Percentiles rank a stretch among this genome's conserved stretches.
Evolutionary conservation across 1,140 invertebrate genomes (phyloP).

Genomic region (Caenorhabditis inopinata): DNA sequence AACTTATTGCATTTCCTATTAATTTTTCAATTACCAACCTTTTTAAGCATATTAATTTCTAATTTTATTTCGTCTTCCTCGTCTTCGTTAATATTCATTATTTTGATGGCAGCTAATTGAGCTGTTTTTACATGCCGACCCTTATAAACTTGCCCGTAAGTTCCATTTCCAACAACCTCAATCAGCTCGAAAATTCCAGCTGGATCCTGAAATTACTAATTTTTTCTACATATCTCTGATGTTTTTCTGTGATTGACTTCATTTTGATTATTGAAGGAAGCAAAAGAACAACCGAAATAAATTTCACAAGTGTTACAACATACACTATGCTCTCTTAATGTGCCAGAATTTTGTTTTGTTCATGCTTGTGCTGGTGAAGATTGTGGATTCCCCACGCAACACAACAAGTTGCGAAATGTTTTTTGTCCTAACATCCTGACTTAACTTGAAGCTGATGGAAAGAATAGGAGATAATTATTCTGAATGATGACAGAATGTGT

Average conservation of each 20-base stretch:
- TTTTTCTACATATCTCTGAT: background rate
- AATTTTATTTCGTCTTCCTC: constrained; percentile 99
- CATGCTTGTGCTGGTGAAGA: background rate
- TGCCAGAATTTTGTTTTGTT: constrained; percentile 1
- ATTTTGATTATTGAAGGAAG: background rate
- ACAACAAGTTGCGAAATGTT: background rate
- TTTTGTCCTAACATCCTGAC: background rate
- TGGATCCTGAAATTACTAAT: constrained; percentile 89
- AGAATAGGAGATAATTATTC: no score
- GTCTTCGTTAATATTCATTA: constrained; percentile 99
- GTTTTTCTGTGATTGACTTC: background rate
- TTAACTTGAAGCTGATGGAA: no score
- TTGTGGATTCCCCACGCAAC: background rate
- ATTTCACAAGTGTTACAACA: constrained; percentile 1
- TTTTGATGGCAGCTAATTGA: constrained; percentile 97
- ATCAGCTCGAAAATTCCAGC: constrained; percentile 99
- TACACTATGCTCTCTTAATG: background rate
- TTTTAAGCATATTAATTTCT: constrained; percentile 98
- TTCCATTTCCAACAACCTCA: constrained; percentile 99
- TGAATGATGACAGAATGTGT: no score
- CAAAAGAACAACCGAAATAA: background rate
- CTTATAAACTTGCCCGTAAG: constrained; percentile 94
- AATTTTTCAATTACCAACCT: constrained; percentile 69
- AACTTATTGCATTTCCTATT: no score
- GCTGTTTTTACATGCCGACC: constrained; percentile 99